These are phyloP conservation scores for Mionectes olivaceus DNA, from an alignment of 2,797 vertebrate species.

Conservation along the genomic window DNA sequence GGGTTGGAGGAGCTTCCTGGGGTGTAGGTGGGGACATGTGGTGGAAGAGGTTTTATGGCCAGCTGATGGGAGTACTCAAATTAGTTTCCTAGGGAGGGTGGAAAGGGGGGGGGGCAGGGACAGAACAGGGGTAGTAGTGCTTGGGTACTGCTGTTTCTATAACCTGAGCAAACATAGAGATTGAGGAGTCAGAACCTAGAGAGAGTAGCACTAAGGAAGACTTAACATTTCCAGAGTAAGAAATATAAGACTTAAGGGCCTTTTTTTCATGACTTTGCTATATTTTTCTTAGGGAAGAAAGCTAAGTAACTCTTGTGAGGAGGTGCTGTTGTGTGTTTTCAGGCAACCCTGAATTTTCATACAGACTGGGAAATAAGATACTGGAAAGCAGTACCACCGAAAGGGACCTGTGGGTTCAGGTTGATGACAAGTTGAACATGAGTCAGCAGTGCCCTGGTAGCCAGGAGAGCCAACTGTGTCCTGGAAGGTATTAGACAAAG, in stretches of 20 bases:
- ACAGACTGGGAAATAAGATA: not conserved
- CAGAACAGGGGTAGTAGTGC: not conserved
- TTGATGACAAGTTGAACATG: not conserved
- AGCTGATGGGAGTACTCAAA: not conserved
- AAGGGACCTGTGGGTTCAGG: not conserved
- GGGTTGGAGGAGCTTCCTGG: not conserved
- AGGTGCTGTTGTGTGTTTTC: not conserved
- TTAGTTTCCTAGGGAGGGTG: not conserved
- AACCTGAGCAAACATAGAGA: not conserved
- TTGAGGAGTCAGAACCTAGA: not conserved
- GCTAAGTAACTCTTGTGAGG: not conserved
- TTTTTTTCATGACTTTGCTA: not conserved
- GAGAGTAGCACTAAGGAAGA: not conserved
- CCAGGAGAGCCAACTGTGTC: too few species aligned
- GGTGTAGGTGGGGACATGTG: not conserved
- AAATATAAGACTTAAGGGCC: not conserved
- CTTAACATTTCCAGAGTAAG: not conserved
- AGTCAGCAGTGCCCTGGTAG: not conserved
- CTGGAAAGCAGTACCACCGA: not conserved
- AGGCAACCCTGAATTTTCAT: not conserved
- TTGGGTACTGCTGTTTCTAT: rapidly evolving
- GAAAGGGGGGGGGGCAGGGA: not conserved
- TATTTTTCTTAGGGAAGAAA: not conserved
- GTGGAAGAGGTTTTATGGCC: not conserved
- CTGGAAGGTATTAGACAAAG: not conserved